Percentiles rank a stretch among this genome's conserved stretches.
Conservation (phyloP, 2,113 vertebrate species). For the Cyprinodon variegatus region DNA sequence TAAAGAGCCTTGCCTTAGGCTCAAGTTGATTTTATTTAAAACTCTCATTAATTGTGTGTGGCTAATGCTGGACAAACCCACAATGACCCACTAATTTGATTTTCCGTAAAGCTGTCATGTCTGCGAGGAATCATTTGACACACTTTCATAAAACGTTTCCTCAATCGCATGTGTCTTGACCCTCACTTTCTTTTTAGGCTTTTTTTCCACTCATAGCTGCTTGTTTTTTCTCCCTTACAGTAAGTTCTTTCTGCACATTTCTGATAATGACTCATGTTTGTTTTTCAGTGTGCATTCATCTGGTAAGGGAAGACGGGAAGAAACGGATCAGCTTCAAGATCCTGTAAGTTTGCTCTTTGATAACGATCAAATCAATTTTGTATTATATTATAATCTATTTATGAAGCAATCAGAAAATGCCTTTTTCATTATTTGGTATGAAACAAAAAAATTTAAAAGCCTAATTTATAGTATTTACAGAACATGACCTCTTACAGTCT, state of each 20-base stretch:
- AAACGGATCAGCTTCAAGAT: constrained; percentile 30
- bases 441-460: constrained; percentile 5
- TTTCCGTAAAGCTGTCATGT: constrained; percentile 1
- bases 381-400: constrained; percentile 8
- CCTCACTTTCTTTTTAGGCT: neutral
- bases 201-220: neutral
- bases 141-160: constrained; percentile 5
- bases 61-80: constrained; percentile 5
- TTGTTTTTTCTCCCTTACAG: neutral
- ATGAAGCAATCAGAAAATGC: constrained; percentile 10
- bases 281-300: constrained; percentile 54
- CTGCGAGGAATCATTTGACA: constrained; percentile 30
- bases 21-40: constrained; percentile 59
- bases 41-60: constrained; percentile 34
- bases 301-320: constrained; percentile 29
- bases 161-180: neutral
- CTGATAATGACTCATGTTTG: constrained; percentile 18
- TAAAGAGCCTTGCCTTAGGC: constrained; percentile 51
- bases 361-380: neutral
- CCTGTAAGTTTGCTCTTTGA: constrained; percentile 43
- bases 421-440: constrained; percentile 29
- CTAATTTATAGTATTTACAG: constrained; percentile 47
- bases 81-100: constrained; percentile 31
- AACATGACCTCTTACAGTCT: constrained; percentile 34
- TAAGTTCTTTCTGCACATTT: neutral